phyloP scores from a whole-genome alignment of 2,113 vertebrate species.

The Chaenocephalus aceratus region DNA sequence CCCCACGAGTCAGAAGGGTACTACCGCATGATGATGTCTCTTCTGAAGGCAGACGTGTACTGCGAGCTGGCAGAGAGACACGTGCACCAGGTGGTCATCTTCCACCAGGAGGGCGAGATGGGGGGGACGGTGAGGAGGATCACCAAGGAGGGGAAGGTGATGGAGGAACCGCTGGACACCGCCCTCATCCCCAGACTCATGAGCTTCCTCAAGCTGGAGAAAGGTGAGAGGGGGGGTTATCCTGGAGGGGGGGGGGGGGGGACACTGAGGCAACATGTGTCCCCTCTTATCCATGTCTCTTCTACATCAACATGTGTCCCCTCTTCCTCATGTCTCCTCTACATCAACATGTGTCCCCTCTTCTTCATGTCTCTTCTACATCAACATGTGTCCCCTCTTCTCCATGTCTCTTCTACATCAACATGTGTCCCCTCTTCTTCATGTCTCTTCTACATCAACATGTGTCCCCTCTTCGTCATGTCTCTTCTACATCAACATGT shows the following conservation, averaged over 20 bases:
- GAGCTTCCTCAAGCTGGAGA: constrained; percentile 95
- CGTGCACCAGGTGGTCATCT: constrained; percentile 95
- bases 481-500: too few species aligned
- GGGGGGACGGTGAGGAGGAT: constrained; percentile 92
- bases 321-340: too few species aligned
- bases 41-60: constrained; percentile 94
- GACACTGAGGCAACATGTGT: not conserved
- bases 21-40: constrained; percentile 97
- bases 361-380: too few species aligned
- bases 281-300: too few species aligned
- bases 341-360: too few species aligned
- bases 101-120: constrained; percentile 92
- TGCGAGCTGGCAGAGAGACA: constrained; percentile 96
- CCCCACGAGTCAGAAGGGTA: constrained; percentile 96
- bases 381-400: too few species aligned
- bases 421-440: too few species aligned
- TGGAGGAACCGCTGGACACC: constrained; percentile 92
- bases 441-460: too few species aligned
- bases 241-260: not conserved
- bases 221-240: constrained; percentile 77
- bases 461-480: too few species aligned
- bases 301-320: too few species aligned
- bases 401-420: too few species aligned
- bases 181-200: constrained; percentile 92
- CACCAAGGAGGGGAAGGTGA: constrained; percentile 90